phyloP scores from a whole-genome alignment of 2,797 vertebrate genomes.

The Scomberomorus guttatus region DNA sequence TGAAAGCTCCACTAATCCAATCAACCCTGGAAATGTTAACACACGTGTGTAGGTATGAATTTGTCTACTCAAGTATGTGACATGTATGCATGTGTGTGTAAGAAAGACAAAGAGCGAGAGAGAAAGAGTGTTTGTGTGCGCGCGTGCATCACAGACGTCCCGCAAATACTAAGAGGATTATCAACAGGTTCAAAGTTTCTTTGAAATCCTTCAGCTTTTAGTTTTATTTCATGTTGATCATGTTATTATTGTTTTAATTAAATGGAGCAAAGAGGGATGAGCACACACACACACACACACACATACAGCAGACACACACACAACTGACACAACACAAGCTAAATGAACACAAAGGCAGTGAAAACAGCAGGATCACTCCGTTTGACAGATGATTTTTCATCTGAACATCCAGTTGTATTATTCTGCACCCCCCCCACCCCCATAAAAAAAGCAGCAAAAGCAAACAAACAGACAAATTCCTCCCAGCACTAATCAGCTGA shows the following conservation, averaged over 20 bases:
- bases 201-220: conserved; percentile 87
- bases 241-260: conserved; percentile 86
- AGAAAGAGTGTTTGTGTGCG: conserved; percentile 16
- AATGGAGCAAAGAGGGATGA: conserved; percentile 70
- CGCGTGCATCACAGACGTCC: conserved; percentile 66
- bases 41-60: conserved; percentile 25
- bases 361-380: conserved; percentile 62
- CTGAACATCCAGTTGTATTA: conserved; percentile 58
- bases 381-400: conserved; percentile 76
- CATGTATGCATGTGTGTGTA: conserved; percentile 17
- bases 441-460: conserved; percentile 44
- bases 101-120: conserved; percentile 7
- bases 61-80: conserved; percentile 26
- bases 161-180: conserved; percentile 86
- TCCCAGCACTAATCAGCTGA: conserved; percentile 78
- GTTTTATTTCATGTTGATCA: conserved; percentile 84
- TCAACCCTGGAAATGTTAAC: conserved; percentile 34
- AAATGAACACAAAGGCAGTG: conserved; percentile 64
- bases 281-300: conserved; percentile 42
- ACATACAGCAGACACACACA: conserved; percentile 38
- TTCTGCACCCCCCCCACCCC: not conserved
- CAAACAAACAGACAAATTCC: conserved; percentile 63
- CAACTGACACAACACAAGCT: conserved; percentile 45
- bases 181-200: conserved; percentile 86
- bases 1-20: conserved; percentile 49